Conservation (phyloP, 2,888 invertebrate species). For the Molorchus minor region DNA sequence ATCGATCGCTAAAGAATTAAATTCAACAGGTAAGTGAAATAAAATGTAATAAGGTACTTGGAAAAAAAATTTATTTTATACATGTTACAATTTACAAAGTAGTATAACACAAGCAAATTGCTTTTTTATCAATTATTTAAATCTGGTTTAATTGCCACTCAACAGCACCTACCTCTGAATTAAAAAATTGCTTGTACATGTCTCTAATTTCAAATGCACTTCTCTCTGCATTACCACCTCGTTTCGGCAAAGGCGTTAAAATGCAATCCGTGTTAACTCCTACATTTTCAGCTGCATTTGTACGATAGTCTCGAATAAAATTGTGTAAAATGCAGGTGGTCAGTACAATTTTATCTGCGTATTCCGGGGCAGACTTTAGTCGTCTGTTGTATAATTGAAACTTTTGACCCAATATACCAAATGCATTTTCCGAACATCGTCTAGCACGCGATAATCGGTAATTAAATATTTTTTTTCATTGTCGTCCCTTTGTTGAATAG, state of each 20-base stretch:
- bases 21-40: no score
- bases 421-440: conserved; percentile 9
- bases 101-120: no score
- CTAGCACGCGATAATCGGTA: no score
- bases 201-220: neutral
- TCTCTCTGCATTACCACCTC: neutral
- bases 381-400: conserved; percentile 9
- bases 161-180: neutral
- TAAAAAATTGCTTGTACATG: neutral
- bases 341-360: conserved; percentile 12
- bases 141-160: no score
- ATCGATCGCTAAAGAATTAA: no score
- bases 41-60: no score
- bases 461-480: conserved; percentile 1
- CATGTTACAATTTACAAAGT: no score
- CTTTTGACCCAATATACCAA: conserved; percentile 1
- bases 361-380: conserved; percentile 11
- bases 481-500: conserved; percentile 9
- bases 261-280: no score
- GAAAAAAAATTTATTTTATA: no score
- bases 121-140: neutral
- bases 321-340: conserved; percentile 9
- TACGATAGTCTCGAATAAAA: no score
- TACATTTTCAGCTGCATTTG: no score
- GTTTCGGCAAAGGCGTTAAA: neutral